phyloP scores from a whole-genome alignment of 2,113 vertebrate genomes.

The Nycticryphes semicollaris region DNA sequence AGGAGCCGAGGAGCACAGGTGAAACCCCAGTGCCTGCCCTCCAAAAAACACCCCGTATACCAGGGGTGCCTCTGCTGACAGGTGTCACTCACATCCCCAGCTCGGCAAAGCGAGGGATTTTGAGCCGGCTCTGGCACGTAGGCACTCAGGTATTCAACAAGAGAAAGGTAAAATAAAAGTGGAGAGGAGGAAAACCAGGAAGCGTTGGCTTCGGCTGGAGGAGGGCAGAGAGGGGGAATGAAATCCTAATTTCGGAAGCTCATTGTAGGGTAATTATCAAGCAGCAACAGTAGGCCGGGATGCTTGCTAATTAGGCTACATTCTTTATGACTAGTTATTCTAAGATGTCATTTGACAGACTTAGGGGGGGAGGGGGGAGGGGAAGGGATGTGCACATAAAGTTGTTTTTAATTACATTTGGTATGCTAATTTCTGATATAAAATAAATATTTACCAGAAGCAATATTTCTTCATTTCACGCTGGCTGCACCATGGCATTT shows the following conservation, averaged over 20 bases:
- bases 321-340: conserved; percentile 75
- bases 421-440: conserved; percentile 87
- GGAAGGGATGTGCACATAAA: conserved; percentile 55
- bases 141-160: not conserved
- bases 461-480: conserved; percentile 86
- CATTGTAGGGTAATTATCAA: conserved; percentile 73
- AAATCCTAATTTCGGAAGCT: conserved; percentile 59
- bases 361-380: not conserved
- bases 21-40: not conserved
- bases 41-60: accelerated
- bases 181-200: not conserved
- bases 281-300: conserved; percentile 39
- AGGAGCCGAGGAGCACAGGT: not conserved
- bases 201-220: not conserved
- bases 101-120: not conserved
- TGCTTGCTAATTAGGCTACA: conserved; percentile 76
- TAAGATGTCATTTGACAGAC: conserved; percentile 75
- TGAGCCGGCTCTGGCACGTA: not conserved
- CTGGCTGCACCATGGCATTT: conserved; percentile 74
- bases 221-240: not conserved
- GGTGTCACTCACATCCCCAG: not conserved
- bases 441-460: conserved; percentile 86
- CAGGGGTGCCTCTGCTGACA: not conserved
- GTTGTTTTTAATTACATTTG: conserved; percentile 87
- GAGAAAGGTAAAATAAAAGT: not conserved